Conservation (phyloP, 1,140 invertebrate species). For the Drosophila pruinosa region DNA sequence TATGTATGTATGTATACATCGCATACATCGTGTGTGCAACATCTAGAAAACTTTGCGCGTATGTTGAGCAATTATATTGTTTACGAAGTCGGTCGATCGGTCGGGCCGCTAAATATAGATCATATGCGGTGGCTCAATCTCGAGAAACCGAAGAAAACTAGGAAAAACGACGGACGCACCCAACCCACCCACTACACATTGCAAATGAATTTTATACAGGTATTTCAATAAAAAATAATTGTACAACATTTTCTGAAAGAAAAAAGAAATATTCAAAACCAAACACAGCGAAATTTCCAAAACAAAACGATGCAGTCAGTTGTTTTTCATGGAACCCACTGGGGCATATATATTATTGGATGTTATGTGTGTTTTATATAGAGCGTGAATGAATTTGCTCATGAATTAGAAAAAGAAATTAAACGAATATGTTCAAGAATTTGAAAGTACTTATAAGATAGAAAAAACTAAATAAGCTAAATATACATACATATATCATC, state of each 20-base stretch:
- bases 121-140: constrained; percentile 61
- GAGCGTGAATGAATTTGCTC: constrained; percentile 29
- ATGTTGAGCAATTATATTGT: constrained; percentile 73
- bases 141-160: constrained; percentile 18
- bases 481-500: constrained; percentile 65
- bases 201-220: constrained; percentile 15
- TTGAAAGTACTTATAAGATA: constrained; percentile 61
- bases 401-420: constrained; percentile 45
- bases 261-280: constrained; percentile 30
- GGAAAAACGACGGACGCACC: background rate
- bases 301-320: constrained; percentile 25
- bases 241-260: constrained; percentile 31
- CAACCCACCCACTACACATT: constrained; percentile 37
- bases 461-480: constrained; percentile 71
- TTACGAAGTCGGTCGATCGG: constrained; percentile 60
- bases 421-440: constrained; percentile 47
- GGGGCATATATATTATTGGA: constrained; percentile 76
- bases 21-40: background rate
- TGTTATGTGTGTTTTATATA: constrained; percentile 54
- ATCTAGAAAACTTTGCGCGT: constrained; percentile 33
- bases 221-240: constrained; percentile 62
- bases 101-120: constrained; percentile 60
- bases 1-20: too few species aligned
- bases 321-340: constrained; percentile 73
- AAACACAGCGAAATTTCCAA: constrained; percentile 36